Base-by-base conservation (phyloP, 2,888 invertebrate species). In the Polydrusus cervinus region DNA sequence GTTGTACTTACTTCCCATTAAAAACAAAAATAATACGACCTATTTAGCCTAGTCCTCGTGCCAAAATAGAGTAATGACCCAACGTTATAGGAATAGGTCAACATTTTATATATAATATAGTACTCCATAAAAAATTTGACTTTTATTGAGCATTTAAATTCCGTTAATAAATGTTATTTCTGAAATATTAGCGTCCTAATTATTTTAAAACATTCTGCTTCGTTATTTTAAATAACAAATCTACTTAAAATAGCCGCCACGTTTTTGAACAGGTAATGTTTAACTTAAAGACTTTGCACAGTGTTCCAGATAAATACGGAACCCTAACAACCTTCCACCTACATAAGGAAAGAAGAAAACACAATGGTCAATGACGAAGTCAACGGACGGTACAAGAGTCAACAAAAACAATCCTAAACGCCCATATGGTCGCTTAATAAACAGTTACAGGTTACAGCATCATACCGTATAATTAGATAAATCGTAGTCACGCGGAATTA, bases 401-500 rank as follows among this genome's bases (percentile, higher is more conserved):
- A 60, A 60, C 38, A 38, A 60, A 60, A 60, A 60, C 38, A 38
- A 60, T 38, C 30, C 14, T 16, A 60, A 60, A 60, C 30, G 38
- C 40, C 68, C 68, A 69, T 69, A 60, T 69, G 70, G 70, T 61
- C 40, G 25, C 18, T 18, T 62, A 62, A 62, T 70, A 61, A 62
- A 70, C 70, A 61, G 70, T 61, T 70, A 69, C 30, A 55, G 69
- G 69, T 61, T 47, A 70, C 49, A 69, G 60, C 40, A 60, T 30
- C 60, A 34, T 60, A 18, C 57, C 34, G 25, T 47, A 72, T 72
- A 72, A 72, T 72, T 64, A 72, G 65, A 72, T 72, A 57, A 67
- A 64, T 55, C 47, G 51, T 40, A 60, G 14, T 60, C 45, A 49
- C 45, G 25, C 30, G 67, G 49, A 72, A 72, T 72, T 72, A 66